Conservation (phyloP, 2,888 invertebrate genomes). For the Dione juno region DNA sequence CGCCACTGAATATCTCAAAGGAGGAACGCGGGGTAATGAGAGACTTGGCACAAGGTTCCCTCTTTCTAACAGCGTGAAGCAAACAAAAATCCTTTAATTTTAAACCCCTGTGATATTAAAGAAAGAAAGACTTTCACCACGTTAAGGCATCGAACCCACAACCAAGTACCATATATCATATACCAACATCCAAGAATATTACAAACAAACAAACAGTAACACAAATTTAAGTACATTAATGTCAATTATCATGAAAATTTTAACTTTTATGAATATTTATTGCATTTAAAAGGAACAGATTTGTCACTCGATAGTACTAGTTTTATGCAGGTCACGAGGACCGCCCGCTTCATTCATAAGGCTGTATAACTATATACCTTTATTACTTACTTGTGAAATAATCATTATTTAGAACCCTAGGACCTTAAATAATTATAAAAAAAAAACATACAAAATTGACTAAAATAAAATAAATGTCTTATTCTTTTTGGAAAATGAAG, state of each 20-base stretch:
- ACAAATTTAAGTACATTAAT: neutral
- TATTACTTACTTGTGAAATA: conserved; percentile 15
- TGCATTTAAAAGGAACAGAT: conserved; percentile 32
- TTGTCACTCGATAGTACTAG: conserved; percentile 49
- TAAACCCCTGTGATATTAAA: no score
- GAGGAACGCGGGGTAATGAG: no score
- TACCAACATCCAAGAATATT: neutral
- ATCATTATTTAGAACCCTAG: conserved; percentile 7
- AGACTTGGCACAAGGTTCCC: no score
- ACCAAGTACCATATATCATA: no score
- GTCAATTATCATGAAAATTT: conserved; percentile 27
- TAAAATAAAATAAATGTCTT: no score
- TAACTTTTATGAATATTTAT: conserved; percentile 32
- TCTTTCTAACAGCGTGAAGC: no score
- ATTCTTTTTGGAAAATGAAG: neutral
- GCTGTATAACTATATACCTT: conserved; percentile 13
- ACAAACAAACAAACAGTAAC: conserved; percentile 4
- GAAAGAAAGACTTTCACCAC: no score
- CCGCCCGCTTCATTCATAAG: conserved; percentile 60
- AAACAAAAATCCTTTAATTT: no score
- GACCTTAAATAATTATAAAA: no score
- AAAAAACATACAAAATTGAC: no score
- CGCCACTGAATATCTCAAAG: no score
- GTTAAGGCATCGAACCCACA: no score
- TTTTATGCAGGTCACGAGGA: conserved; percentile 58